phyloP scores from a whole-genome alignment of 1,140 invertebrate genomes.

The Lasioglossum albipes region DNA sequence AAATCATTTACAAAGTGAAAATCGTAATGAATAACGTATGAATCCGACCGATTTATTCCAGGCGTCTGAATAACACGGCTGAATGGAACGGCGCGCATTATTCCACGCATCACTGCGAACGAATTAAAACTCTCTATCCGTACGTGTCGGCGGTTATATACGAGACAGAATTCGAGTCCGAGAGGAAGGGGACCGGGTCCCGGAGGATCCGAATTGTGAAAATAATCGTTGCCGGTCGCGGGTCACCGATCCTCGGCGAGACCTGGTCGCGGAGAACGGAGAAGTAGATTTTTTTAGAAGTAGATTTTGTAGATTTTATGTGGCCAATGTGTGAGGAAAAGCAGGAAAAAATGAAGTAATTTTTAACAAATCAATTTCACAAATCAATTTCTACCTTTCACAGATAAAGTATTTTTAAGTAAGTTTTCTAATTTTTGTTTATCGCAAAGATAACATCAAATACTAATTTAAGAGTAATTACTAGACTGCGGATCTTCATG shows the following conservation, averaged over 20 bases:
- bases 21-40: constrained; percentile 19
- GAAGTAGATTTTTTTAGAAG: too few species aligned
- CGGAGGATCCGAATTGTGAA: not conserved
- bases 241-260: not conserved
- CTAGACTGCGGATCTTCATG: too few species aligned
- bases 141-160: not conserved
- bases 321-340: too few species aligned
- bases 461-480: too few species aligned
- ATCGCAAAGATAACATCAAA: too few species aligned
- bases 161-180: not conserved
- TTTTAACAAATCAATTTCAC: too few species aligned
- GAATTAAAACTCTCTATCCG: constrained; percentile 23
- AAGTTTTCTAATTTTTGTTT: too few species aligned
- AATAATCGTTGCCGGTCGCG: not conserved
- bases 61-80: constrained; percentile 1
- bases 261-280: too few species aligned
- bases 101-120: constrained; percentile 8
- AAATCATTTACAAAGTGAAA: constrained; percentile 20
- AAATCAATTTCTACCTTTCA: too few species aligned
- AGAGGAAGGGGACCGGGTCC: not conserved
- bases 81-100: not conserved
- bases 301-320: too few species aligned
- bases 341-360: too few species aligned
- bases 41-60: not conserved
- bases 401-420: too few species aligned